Evolutionary conservation across 2,888 invertebrate species (phyloP), one percentile per base, ranked within the genome.

Genomic region (Coenonympha arcania): DNA sequence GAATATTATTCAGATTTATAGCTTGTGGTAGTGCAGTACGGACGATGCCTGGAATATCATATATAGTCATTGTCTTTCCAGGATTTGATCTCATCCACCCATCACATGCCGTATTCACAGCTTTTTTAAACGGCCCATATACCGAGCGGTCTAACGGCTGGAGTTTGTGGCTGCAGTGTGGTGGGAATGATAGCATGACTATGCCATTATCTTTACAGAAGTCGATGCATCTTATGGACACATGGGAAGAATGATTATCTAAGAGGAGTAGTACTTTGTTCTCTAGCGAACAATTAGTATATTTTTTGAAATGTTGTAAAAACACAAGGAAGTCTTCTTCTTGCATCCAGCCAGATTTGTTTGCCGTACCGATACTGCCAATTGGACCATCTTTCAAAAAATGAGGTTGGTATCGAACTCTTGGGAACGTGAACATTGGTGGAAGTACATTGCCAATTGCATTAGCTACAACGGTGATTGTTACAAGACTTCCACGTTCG

Each of bases 361-460:
- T 66, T 9, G 50, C 64, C 26, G 55, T 43, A 6, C 65, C 64
- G 41, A 50, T 28, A 2, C 54, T 55, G 46, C 39, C 56, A 40
- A 15, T 19, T 26, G 71, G 66, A 9, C 59, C 66, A 43, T 60
- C 59, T 4, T 54, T 55, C 13, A 71, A 48, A 51, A 73, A 68
- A 48, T 67, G 61, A 15, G 55, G 47, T 16, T 64, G 34, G 31
- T 53, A 66, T 44, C 59, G 48, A 45, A 62, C 58, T 9, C 67
- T 55, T 1, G 73, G 72, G 59, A 75, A 73, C 6, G 76, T 54
- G 20, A 60, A 59, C 54, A 61, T 54, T 3, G 60, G 59, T 1
- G 60, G 62, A 47, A 59, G 59, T 47, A 45, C 16, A 46, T 50
- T 55, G 0, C 60, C 59, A 22, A 57, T 16, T 5, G 62, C 59